phyloP scores from a whole-genome alignment of 2,888 invertebrate genomes.

The Quadroppia sp. region DNA sequence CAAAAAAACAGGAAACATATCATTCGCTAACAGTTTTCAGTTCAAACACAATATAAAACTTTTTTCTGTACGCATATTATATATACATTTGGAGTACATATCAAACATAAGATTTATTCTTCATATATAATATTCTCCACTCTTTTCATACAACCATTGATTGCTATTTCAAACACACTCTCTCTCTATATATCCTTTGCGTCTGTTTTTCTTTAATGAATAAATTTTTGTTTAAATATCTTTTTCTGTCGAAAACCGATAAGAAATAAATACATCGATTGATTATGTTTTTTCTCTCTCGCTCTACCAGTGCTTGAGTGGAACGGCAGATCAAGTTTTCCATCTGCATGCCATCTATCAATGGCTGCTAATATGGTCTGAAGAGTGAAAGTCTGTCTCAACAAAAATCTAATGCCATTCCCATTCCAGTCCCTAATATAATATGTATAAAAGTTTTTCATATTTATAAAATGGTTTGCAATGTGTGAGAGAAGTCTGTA shows the following conservation, averaged over 20 bases:
- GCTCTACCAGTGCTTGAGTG: neutral
- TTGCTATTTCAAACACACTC: too few relatives aligned
- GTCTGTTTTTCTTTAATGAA: constrained; percentile 32
- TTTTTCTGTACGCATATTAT: too few relatives aligned
- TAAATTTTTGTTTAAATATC: constrained; percentile 31
- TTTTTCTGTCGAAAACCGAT: constrained; percentile 26
- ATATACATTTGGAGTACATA: too few relatives aligned
- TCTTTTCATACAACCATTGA: too few relatives aligned
- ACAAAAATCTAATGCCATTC: constrained; percentile 1
- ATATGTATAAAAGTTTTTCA: too few relatives aligned
- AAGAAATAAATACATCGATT: constrained; percentile 27
- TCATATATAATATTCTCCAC: too few relatives aligned
- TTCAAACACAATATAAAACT: too few relatives aligned
- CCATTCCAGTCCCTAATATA: too few relatives aligned
- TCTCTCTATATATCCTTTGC: constrained; percentile 7
- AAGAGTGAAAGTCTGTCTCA: neutral
- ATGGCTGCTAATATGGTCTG: neutral
- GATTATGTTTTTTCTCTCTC: neutral
- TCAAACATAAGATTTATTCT: too few relatives aligned
- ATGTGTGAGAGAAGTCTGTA: neutral
- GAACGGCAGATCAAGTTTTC: neutral
- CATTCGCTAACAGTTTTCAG: too few relatives aligned
- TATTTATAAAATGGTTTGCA: too few relatives aligned
- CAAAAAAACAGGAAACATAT: too few relatives aligned
- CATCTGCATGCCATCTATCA: constrained; percentile 33